These are phyloP conservation scores for Dendropsophus ebraccatus DNA, from an alignment of 2,113 vertebrate genomes.

Conservation along the genomic window DNA sequence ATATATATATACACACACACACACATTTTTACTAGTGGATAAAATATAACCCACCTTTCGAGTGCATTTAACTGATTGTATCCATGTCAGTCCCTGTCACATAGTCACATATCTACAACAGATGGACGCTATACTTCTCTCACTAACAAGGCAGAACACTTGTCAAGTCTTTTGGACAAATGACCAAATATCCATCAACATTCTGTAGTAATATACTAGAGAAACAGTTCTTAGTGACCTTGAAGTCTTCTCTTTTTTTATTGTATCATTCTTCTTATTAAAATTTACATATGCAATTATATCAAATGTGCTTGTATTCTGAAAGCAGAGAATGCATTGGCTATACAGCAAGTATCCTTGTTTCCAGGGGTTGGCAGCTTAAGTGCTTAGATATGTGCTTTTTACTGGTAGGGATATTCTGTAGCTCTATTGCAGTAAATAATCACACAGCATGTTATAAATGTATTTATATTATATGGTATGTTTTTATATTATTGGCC, in stretches of 20 bases:
- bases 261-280: background rate
- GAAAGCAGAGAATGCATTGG: background rate
- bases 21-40: background rate
- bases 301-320: background rate
- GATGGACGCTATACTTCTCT: background rate
- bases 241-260: background rate
- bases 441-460: background rate
- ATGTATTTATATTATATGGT: background rate
- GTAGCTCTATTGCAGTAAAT: background rate
- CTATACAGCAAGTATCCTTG: background rate
- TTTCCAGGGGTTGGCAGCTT: slow-evolving; percentile 7
- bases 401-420: background rate
- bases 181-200: slow-evolving; percentile 20
- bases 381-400: slow-evolving; percentile 23
- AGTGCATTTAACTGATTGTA: background rate
- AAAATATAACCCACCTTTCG: background rate
- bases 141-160: slow-evolving; percentile 28
- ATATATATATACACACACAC: too few relatives aligned
- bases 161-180: slow-evolving; percentile 21
- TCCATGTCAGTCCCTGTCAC: slow-evolving; percentile 14
- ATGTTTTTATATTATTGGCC: slow-evolving; percentile 5
- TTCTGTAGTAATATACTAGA: background rate
- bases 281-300: background rate
- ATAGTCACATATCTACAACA: slow-evolving; percentile 16
- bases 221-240: background rate